A percentile compares a stretch with the other conserved stretches of the same genome.
phyloP scores from a whole-genome alignment of 2,797 vertebrate genomes.

The Huso huso region DNA sequence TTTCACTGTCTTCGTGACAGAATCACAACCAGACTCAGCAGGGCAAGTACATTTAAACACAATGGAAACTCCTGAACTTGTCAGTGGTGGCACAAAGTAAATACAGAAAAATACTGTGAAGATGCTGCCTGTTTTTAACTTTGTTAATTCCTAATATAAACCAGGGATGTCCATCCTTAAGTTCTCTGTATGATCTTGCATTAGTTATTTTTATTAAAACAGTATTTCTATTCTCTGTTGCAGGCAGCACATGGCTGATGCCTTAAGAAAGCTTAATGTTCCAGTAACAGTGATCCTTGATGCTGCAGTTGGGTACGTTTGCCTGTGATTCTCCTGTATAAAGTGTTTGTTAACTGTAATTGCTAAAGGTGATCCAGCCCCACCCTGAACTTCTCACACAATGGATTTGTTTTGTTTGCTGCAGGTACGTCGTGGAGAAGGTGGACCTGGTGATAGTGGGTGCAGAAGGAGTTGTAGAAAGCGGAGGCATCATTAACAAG shows the following conservation, averaged over 20 bases:
- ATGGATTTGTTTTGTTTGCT: neutral
- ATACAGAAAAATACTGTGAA: too few relatives aligned
- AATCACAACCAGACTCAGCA: constrained; percentile 86
- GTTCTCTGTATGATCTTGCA: too few relatives aligned
- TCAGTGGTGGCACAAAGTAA: too few relatives aligned
- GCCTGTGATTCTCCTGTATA: neutral
- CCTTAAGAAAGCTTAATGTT: constrained; percentile 74
- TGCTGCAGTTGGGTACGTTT: constrained; percentile 82
- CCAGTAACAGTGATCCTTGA: constrained; percentile 88
- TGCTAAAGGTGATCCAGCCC: neutral
- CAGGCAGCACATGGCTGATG: constrained; percentile 84
- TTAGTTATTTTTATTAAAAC: too few relatives aligned
- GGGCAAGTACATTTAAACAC: constrained; percentile 58
- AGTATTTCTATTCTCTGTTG: neutral
- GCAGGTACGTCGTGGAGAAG: constrained; percentile 89
- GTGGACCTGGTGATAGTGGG: constrained; percentile 93
- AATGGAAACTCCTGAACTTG: too few relatives aligned
- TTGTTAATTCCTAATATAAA: too few relatives aligned
- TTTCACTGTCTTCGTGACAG: constrained; percentile 86
- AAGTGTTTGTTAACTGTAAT: neutral
- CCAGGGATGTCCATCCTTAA: too few relatives aligned
- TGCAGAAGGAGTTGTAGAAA: constrained; percentile 95
- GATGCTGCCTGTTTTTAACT: too few relatives aligned
- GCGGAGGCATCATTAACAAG: constrained; percentile 97
- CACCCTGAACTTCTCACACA: neutral